Conservation (phyloP, 1,140 invertebrate genomes). For the Lucilia cuprina region DNA sequence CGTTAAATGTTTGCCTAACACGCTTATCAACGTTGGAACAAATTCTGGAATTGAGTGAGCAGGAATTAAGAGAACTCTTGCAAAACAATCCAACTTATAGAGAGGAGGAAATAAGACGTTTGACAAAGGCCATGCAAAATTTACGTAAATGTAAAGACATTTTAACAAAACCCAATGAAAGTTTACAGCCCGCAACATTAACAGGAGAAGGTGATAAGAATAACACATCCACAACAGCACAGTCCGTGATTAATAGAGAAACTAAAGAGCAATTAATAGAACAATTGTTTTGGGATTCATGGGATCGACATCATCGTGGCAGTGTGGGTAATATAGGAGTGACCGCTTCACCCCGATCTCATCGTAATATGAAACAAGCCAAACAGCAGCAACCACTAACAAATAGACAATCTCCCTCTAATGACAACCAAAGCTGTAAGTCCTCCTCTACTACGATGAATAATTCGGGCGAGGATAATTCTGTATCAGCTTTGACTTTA, state of each 20-base stretch:
- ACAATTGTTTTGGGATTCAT: conserved; percentile 92
- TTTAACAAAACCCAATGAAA: conserved; percentile 40
- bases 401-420: conserved; percentile 39
- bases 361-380: conserved; percentile 42
- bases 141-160: conserved; percentile 68
- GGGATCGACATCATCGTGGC: conserved; percentile 70
- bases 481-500: conserved; percentile 49
- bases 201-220: background rate
- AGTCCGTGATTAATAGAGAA: conserved; percentile 31
- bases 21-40: conserved; percentile 77
- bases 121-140: conserved; percentile 84
- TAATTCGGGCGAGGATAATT: conserved; percentile 43
- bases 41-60: conserved; percentile 82
- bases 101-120: conserved; percentile 79
- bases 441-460: conserved; percentile 40
- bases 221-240: background rate
- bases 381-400: conserved; percentile 42
- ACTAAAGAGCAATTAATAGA: conserved; percentile 58
- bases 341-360: conserved; percentile 51
- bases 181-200: background rate
- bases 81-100: conserved; percentile 70
- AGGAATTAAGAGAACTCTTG: conserved; percentile 79
- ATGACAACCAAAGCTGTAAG: conserved; percentile 31
- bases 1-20: conserved; percentile 65
- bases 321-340: conserved; percentile 54